These are phyloP conservation scores for Antedon mediterranea DNA, from an alignment of 53 echinoderm and acorn worm genomes.

Conservation along the genomic window DNA sequence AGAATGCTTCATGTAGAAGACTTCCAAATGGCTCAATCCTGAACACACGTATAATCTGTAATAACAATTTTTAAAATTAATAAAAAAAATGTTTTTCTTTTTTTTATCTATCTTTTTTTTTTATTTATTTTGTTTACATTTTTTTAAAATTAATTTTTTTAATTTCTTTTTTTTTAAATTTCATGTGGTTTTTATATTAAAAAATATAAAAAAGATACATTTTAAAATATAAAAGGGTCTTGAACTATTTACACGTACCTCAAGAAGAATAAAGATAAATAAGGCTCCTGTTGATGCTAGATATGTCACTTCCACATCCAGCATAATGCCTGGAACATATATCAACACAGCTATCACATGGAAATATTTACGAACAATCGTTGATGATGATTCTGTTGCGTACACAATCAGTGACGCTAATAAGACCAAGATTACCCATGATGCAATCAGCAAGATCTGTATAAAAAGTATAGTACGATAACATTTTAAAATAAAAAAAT, in stretches of 20 bases:
- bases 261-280: conserved; percentile 63
- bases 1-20: conserved; percentile 42
- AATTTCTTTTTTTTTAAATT: too few relatives aligned
- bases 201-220: too few relatives aligned
- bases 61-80: background rate
- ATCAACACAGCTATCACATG: conserved; percentile 66
- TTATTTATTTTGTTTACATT: too few relatives aligned
- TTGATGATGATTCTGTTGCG: conserved; percentile 50
- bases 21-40: conserved; percentile 64
- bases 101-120: background rate
- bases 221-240: background rate
- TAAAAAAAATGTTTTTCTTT: background rate
- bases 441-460: conserved; percentile 46
- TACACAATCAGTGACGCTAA: conserved; percentile 42
- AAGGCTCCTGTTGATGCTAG: conserved; percentile 72
- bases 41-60: conserved; percentile 56
- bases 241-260: conserved; percentile 22
- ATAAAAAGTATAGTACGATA: too few relatives aligned
- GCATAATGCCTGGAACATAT: conserved; percentile 58
- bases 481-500: background rate
- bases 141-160: too few relatives aligned
- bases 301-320: conserved; percentile 49
- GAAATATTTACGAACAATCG: conserved; percentile 75
- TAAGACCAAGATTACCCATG: conserved; percentile 52
- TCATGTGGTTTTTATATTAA: too few relatives aligned